A percentile compares a stretch with the other conserved stretches of the same genome.
phyloP scores from a whole-genome alignment of 2,888 invertebrate species.

The Protonemura montana region DNA sequence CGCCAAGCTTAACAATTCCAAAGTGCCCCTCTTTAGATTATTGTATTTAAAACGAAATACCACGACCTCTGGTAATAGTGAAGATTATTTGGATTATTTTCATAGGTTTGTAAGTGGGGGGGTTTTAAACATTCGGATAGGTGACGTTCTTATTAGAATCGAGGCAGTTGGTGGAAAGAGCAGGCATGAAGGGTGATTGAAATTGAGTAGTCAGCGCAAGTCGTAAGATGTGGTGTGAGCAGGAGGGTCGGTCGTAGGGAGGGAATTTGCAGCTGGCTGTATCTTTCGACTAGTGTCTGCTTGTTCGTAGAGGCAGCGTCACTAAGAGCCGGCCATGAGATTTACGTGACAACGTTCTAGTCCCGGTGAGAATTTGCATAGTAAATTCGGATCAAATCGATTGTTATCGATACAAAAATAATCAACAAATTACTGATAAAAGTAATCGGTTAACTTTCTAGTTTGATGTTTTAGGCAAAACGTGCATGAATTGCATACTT shows the following conservation, averaged over 20 bases:
- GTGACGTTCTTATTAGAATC: constrained; percentile 16
- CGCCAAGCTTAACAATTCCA: constrained; percentile 45
- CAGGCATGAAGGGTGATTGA: not conserved
- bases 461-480: constrained; percentile 44
- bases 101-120: constrained; percentile 48
- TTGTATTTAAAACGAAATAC: constrained; percentile 45
- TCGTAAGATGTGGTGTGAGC: not conserved
- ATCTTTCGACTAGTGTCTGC: constrained; percentile 47
- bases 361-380: constrained; percentile 28
- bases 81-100: constrained; percentile 49
- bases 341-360: constrained; percentile 41
- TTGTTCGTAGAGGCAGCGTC: constrained; percentile 36
- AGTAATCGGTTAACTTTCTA: constrained; percentile 24
- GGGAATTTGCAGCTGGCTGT: constrained; percentile 37
- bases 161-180: constrained; percentile 19
- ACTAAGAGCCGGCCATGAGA: constrained; percentile 43
- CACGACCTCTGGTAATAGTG: constrained; percentile 42
- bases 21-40: constrained; percentile 43
- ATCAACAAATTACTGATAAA: constrained; percentile 14
- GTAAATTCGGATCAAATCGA: constrained; percentile 13
- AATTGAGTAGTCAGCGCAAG: not conserved
- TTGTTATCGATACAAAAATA: constrained; percentile 16
- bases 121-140: constrained; percentile 37
- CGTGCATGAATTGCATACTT: constrained; percentile 8
- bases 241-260: constrained; percentile 37